These are phyloP conservation scores for Clivina fossor DNA, from an alignment of 2,888 invertebrate species.

Conservation along the genomic window DNA sequence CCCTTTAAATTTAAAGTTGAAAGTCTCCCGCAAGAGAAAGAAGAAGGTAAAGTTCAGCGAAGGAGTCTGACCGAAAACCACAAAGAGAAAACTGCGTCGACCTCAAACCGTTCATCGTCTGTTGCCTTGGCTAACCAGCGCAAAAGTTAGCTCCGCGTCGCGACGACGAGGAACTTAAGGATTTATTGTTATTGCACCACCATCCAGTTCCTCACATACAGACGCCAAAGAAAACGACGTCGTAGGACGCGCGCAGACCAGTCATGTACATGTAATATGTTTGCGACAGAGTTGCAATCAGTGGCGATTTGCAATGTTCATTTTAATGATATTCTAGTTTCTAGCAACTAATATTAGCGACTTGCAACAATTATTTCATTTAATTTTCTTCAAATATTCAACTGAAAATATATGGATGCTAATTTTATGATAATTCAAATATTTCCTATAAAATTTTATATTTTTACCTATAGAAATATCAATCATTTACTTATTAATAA, in stretches of 20 bases:
- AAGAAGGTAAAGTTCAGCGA: neutral
- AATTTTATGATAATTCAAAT: too few relatives aligned
- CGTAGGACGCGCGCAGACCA: neutral
- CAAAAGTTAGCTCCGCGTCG: neutral
- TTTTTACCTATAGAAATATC: too few relatives aligned
- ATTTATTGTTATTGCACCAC: slow-evolving; percentile 23
- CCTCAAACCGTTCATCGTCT: neutral
- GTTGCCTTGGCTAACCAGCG: neutral
- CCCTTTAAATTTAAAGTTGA: slow-evolving; percentile 13
- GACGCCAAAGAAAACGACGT: too few relatives aligned
- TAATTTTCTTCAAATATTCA: too few relatives aligned
- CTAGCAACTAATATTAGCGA: neutral
- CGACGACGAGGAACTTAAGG: slow-evolving; percentile 13
- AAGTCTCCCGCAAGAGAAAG: neutral
- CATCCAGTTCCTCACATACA: too few relatives aligned
- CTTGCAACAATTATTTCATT: too few relatives aligned
- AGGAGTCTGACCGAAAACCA: neutral
- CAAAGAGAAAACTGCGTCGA: neutral
- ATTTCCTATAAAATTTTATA: too few relatives aligned
- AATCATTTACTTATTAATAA: too few relatives aligned
- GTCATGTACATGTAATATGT: slow-evolving; percentile 14
- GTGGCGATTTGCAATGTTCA: neutral
- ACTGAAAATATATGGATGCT: too few relatives aligned
- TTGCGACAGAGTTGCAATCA: slow-evolving; percentile 6
- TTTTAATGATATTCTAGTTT: neutral